Percentiles rank a stretch among this genome's conserved stretches.
Evolutionary conservation across 2,888 invertebrate species (phyloP).

Genomic region (Fissipunctia ypsillon): DNA sequence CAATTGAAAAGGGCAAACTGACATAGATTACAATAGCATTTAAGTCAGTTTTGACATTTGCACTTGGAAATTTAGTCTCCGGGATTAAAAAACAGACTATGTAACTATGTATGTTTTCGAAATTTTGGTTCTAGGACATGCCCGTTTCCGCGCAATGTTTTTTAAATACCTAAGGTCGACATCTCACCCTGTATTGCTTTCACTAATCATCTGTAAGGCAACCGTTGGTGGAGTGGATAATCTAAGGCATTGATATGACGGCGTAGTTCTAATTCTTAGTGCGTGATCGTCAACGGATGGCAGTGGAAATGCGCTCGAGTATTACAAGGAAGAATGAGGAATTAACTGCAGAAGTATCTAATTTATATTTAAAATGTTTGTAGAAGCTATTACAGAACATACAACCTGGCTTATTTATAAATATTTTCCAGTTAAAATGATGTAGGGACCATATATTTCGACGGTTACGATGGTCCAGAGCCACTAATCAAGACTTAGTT

Average conservation of each 20-base stretch:
- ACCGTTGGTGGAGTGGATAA: constrained; percentile 83
- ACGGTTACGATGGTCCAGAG: no score
- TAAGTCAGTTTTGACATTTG: no score
- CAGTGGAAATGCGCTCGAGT: constrained; percentile 41
- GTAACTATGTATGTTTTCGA: no score
- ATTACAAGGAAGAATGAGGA: not conserved
- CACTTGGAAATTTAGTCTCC: no score
- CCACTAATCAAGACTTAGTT: not conserved
- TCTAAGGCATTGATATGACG: constrained; percentile 76
- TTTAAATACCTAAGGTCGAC: constrained; percentile 23
- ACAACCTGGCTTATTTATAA: not conserved
- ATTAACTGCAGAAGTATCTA: not conserved
- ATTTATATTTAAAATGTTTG: not conserved
- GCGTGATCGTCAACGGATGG: constrained; percentile 59
- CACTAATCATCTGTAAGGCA: constrained; percentile 81
- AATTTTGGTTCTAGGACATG: not conserved
- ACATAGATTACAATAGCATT: no score
- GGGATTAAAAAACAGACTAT: no score
- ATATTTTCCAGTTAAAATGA: not conserved
- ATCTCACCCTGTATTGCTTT: constrained; percentile 50
- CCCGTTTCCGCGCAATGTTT: not conserved
- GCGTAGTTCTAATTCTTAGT: constrained; percentile 71
- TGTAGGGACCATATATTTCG: not conserved
- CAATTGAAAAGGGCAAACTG: no score
- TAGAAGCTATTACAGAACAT: not conserved